Evolutionary conservation across 2,113 vertebrate species (phyloP).

Genomic region (Microtus ochrogaster): DNA sequence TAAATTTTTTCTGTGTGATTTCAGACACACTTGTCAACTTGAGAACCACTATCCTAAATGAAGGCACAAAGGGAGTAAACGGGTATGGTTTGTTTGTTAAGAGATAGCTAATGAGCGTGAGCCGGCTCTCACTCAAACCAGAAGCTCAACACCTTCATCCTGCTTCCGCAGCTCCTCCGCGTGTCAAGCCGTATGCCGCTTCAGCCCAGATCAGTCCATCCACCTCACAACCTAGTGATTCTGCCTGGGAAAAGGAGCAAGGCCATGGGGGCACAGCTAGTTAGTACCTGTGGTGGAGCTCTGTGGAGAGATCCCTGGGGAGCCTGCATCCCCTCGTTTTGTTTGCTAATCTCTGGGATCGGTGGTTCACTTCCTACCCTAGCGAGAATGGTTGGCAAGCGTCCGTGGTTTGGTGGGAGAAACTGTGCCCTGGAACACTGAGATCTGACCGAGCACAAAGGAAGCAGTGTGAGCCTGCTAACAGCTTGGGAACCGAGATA

Average conservation of each 20-base stretch:
- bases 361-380: slow-evolving; percentile 63
- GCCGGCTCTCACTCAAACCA: not conserved
- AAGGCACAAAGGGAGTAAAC: not conserved
- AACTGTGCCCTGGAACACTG: slow-evolving; percentile 29
- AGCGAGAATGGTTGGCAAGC: slow-evolving; percentile 77
- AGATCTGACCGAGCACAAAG: slow-evolving; percentile 48
- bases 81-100: not conserved
- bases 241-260: not conserved
- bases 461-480: not conserved
- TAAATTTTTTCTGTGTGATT: not conserved
- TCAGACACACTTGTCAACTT: not conserved
- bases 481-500: slow-evolving; percentile 44
- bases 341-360: slow-evolving; percentile 72
- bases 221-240: not conserved
- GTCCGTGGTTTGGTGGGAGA: not conserved
- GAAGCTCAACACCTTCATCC: not conserved
- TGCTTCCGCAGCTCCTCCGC: not conserved
- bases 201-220: not conserved
- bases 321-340: slow-evolving; percentile 48
- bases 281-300: not conserved
- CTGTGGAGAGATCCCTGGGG: not conserved
- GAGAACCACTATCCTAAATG: not conserved
- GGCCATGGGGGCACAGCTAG: not conserved
- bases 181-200: not conserved
- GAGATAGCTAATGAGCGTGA: not conserved